These are phyloP conservation scores for Lasioglossum lativentre DNA, from an alignment of 2,888 invertebrate species.

Conservation along the genomic window DNA sequence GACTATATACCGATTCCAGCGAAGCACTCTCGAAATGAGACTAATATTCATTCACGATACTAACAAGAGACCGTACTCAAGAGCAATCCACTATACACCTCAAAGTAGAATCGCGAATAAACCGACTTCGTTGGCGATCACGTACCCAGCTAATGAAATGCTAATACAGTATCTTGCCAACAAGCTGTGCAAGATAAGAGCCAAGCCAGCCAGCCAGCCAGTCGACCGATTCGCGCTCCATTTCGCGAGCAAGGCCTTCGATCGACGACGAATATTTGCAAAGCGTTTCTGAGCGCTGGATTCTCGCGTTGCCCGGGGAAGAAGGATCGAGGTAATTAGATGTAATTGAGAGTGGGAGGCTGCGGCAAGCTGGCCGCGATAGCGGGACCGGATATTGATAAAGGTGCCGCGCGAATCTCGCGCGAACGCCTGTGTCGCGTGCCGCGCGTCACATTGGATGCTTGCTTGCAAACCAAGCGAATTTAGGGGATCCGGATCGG, in stretches of 20 bases:
- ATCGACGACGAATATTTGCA: slow-evolving; percentile 8
- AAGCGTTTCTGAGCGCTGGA: neutral
- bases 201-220: neutral
- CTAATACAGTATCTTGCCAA: slow-evolving; percentile 7
- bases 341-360: slow-evolving; percentile 22
- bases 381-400: slow-evolving; percentile 25
- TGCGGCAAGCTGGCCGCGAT: neutral
- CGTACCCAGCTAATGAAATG: slow-evolving; percentile 13
- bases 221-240: slow-evolving; percentile 11
- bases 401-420: neutral
- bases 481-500: slow-evolving; percentile 48
- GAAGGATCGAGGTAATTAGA: slow-evolving; percentile 10
- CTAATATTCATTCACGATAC: slow-evolving; percentile 4
- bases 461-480: slow-evolving; percentile 54
- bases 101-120: slow-evolving; percentile 11
- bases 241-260: slow-evolving; percentile 2
- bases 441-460: slow-evolving; percentile 6
- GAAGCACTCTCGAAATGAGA: slow-evolving; percentile 2
- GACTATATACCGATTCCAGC: neutral
- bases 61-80: neutral
- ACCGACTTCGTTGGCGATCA: neutral
- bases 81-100: neutral
- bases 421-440: neutral
- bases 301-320: neutral
- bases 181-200: neutral